Conservation (phyloP, 2,888 invertebrate species). For the Chrysomela aeneicollis region DNA sequence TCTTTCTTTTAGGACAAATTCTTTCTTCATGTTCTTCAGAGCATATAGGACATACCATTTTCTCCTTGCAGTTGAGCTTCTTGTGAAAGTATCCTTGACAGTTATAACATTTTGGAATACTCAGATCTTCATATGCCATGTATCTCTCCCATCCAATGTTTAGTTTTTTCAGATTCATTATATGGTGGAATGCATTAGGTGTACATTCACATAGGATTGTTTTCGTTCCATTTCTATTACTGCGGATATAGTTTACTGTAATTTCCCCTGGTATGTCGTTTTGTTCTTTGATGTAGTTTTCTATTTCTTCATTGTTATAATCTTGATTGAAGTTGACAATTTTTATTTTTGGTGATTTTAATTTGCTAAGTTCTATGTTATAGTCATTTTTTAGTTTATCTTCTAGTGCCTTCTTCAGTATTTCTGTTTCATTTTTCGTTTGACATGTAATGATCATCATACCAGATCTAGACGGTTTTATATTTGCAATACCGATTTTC, state of each 20-base stretch:
- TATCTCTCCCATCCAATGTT: constrained; percentile 20
- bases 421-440: constrained; percentile 12
- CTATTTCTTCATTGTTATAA: constrained; percentile 11
- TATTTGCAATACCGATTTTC: constrained; percentile 8
- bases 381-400: constrained; percentile 7
- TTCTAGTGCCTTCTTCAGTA: constrained; percentile 10
- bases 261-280: constrained; percentile 8
- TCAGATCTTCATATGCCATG: constrained; percentile 17
- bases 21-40: constrained; percentile 4
- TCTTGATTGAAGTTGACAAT: constrained; percentile 12
- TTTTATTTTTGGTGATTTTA: neutral
- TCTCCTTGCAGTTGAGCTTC: constrained; percentile 3
- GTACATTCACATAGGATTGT: constrained; percentile 14
- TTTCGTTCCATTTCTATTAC: constrained; percentile 6
- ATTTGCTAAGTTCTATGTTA: constrained; percentile 10
- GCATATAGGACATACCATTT: constrained; percentile 12
- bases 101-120: constrained; percentile 5
- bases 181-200: constrained; percentile 14
- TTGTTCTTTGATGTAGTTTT: constrained; percentile 14
- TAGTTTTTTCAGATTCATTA: neutral
- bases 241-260: constrained; percentile 6
- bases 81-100: constrained; percentile 19
- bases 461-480: constrained; percentile 8
- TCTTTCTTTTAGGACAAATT: neutral
- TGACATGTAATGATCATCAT: neutral